Percentiles rank a stretch among this genome's conserved stretches.
These are phyloP conservation scores for Ophioninae sp. DNA, from an alignment of 2,888 invertebrate species.

Conservation along the genomic window DNA sequence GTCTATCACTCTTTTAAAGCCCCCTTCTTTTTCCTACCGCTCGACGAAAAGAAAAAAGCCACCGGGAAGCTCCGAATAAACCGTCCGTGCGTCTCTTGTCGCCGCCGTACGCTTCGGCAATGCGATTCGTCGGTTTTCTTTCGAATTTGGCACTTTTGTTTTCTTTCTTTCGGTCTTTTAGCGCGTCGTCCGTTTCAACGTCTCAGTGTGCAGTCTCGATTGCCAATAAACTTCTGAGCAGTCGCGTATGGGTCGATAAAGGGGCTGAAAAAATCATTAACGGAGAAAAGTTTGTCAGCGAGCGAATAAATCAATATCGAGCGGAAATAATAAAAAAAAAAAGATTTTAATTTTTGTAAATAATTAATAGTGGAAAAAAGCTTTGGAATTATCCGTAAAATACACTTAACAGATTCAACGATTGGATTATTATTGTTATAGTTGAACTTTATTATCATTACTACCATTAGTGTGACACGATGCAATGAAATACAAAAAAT, in stretches of 20 bases:
- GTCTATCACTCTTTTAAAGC: constrained; percentile 29
- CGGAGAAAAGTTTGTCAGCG: constrained; percentile 15
- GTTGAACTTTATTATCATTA: neutral
- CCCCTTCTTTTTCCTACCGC: constrained; percentile 29
- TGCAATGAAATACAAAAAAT: neutral
- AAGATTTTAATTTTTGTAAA: neutral
- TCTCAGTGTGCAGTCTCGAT: constrained; percentile 24
- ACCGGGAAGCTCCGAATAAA: constrained; percentile 52
- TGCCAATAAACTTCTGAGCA: constrained; percentile 13
- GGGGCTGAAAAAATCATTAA: constrained; percentile 39
- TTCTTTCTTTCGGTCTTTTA: constrained; percentile 19
- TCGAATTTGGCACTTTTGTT: neutral
- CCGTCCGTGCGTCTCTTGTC: constrained; percentile 45
- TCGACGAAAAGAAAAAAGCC: constrained; percentile 35
- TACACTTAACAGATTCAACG: neutral
- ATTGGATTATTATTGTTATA: neutral
- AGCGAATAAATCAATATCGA: neutral
- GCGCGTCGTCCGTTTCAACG: constrained; percentile 22
- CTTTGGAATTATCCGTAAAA: neutral
- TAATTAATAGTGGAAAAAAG: neutral
- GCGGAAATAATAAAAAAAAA: neutral
- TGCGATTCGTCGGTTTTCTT: constrained; percentile 21
- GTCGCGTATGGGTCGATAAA: constrained; percentile 13
- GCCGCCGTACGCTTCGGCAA: neutral
- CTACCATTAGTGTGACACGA: neutral